phyloP scores from a whole-genome alignment of 2,113 vertebrate genomes.

The Ivindomyrus marchei region DNA sequence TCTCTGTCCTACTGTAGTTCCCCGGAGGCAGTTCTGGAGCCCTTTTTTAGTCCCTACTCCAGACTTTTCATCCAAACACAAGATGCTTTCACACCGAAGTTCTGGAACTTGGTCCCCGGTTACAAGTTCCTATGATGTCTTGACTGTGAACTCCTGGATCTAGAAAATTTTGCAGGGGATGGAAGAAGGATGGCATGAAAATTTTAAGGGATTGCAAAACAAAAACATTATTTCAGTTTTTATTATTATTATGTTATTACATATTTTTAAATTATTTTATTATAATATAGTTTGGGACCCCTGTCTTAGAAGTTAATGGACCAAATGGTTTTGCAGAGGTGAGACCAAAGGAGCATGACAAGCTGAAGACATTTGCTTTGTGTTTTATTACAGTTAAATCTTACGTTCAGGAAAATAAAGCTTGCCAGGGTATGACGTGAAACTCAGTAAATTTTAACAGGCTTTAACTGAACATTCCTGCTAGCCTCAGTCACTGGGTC shows the following conservation, averaged over 20 bases:
- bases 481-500: neutral
- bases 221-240: neutral
- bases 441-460: neutral
- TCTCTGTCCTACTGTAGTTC: neutral
- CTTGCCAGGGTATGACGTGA: neutral
- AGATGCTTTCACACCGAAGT: neutral
- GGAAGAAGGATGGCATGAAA: too few species aligned
- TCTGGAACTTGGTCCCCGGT: neutral
- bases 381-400: neutral
- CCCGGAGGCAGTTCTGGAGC: neutral
- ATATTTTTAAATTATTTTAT: neutral
- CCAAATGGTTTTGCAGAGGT: neutral
- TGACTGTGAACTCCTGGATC: neutral
- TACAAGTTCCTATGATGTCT: neutral
- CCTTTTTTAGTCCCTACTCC: too few species aligned
- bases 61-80: too few species aligned
- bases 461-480: neutral
- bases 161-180: neutral
- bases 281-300: neutral
- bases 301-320: neutral
- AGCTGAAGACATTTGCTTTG: neutral
- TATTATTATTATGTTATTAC: neutral
- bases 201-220: neutral
- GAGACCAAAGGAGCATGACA: neutral
- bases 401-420: neutral